phyloP scores from a whole-genome alignment of 2,113 vertebrate species.

The Callaeas wilsoni region DNA sequence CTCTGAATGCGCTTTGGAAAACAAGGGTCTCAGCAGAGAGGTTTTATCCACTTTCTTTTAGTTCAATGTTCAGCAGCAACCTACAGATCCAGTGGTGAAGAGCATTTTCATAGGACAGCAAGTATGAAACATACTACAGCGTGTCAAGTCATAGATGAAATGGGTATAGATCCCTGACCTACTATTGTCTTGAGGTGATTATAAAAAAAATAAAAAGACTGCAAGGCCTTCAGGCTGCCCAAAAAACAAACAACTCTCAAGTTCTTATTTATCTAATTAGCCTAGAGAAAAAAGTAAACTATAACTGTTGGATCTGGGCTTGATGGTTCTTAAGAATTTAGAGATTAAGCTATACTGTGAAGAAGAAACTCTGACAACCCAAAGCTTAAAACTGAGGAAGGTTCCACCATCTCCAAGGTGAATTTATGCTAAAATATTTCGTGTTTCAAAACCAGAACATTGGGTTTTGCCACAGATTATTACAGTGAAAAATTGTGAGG shows the following conservation, averaged over 20 bases:
- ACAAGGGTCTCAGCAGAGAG: neutral
- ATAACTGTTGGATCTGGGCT: neutral
- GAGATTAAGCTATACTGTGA: neutral
- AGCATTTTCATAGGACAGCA: neutral
- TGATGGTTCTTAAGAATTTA: neutral
- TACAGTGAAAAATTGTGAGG: neutral
- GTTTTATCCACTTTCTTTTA: neutral
- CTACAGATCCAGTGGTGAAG: neutral
- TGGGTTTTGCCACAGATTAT: neutral
- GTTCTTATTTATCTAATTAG: neutral
- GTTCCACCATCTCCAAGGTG: neutral
- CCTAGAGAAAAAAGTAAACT: neutral
- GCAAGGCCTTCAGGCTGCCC: neutral
- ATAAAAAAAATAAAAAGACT: neutral
- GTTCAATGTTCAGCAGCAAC: neutral
- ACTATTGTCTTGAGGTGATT: too few species aligned
- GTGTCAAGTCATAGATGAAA: neutral
- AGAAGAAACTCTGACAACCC: neutral
- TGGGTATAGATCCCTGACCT: neutral
- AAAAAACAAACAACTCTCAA: neutral
- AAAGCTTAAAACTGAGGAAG: neutral
- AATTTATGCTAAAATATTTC: neutral
- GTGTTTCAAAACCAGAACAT: neutral
- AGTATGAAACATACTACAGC: neutral
- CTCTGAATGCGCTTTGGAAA: neutral